phyloP scores from a whole-genome alignment of 2,888 invertebrate species.

The Branchellion lobata region DNA sequence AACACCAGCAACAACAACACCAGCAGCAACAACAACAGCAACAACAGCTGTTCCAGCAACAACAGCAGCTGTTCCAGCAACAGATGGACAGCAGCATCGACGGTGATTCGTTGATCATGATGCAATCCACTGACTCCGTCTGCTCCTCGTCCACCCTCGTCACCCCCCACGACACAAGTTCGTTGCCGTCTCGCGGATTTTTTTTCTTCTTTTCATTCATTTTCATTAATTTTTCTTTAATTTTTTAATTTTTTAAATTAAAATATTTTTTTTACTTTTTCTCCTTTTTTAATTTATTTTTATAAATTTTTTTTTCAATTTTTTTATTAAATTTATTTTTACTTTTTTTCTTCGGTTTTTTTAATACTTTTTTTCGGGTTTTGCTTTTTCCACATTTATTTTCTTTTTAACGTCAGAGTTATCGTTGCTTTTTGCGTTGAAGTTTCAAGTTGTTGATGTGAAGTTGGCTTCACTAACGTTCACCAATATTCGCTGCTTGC shows the following conservation, averaged over 20 bases:
- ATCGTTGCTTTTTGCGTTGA: too few species aligned
- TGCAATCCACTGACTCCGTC: not conserved
- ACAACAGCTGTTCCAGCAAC: not conserved
- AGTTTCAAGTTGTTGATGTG: too few species aligned
- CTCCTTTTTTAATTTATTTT: not conserved
- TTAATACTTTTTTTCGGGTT: too few species aligned
- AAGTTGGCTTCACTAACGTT: too few species aligned
- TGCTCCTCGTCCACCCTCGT: not conserved
- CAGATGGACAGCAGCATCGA: slow-evolving; percentile 7
- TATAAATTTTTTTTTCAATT: not conserved
- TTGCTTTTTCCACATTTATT: too few species aligned
- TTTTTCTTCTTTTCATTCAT: too few species aligned
- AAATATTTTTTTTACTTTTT: not conserved
- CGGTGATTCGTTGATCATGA: slow-evolving; percentile 1
- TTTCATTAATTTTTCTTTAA: too few species aligned
- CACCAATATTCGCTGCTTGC: too few species aligned
- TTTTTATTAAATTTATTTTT: not conserved
- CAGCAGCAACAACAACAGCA: not conserved
- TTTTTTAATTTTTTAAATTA: too few species aligned
- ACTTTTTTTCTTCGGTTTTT: not conserved
- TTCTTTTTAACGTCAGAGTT: not conserved
- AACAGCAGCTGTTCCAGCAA: slow-evolving; percentile 3
- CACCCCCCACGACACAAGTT: not conserved
- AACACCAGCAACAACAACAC: not conserved
- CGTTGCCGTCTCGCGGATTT: not conserved